A percentile compares a stretch with the other conserved stretches of the same genome.
Evolutionary conservation across 2,888 invertebrate genomes (phyloP).

Genomic region (Oscheius sp.): DNA sequence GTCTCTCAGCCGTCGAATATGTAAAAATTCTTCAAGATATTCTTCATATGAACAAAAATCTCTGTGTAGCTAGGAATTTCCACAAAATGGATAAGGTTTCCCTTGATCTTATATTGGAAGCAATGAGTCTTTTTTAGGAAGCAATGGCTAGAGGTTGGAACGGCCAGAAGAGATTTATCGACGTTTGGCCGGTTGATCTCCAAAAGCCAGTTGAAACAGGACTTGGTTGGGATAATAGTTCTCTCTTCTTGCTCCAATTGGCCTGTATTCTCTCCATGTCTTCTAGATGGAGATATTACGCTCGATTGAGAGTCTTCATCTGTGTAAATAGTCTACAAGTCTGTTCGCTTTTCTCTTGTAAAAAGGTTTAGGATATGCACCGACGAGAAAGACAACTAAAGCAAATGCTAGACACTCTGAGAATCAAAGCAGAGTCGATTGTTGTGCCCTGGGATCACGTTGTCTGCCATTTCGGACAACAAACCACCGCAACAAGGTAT

Average conservation of each 20-base stretch:
- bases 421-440: conserved; percentile 85
- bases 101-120: not conserved
- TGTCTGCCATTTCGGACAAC: conserved; percentile 61
- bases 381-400: conserved; percentile 67
- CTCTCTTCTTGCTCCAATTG: conserved; percentile 91
- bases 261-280: conserved; percentile 83
- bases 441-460: conserved; percentile 75
- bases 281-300: conserved; percentile 84
- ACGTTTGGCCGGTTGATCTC: conserved; percentile 96
- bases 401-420: conserved; percentile 80
- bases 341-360: conserved; percentile 6
- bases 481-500: conserved; percentile 30
- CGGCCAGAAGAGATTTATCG: conserved; percentile 77
- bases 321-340: conserved; percentile 76
- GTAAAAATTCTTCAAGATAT: conserved; percentile 86
- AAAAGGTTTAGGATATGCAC: conserved; percentile 65
- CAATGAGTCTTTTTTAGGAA: conserved; percentile 30
- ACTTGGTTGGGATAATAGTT: conserved; percentile 83
- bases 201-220: conserved; percentile 80
- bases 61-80: conserved; percentile 91
- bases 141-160: conserved; percentile 54
- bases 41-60: conserved; percentile 89
- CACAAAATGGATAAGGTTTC: conserved; percentile 80
- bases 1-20: conserved; percentile 76
- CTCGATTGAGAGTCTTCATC: conserved; percentile 81